A percentile compares a stretch with the other conserved stretches of the same genome.
Conservation (phyloP, 2,888 invertebrate genomes). For the Cheilosia vulpina region DNA sequence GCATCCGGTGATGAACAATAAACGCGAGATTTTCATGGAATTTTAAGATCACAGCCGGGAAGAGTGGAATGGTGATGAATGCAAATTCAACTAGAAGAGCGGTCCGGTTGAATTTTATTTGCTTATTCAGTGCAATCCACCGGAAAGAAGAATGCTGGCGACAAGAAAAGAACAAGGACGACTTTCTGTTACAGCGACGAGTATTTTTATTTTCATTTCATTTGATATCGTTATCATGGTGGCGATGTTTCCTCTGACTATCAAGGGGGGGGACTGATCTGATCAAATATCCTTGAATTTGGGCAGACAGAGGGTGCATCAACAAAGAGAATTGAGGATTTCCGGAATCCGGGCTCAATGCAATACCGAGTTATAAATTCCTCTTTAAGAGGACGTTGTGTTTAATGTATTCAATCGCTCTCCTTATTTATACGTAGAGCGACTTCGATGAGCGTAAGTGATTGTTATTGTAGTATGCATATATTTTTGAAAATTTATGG, state of each 20-base stretch:
- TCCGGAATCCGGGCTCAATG: slow-evolving; percentile 2
- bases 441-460: too few relatives aligned
- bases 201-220: slow-evolving; percentile 37
- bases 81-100: slow-evolving; percentile 29
- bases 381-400: background rate
- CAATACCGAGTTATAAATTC: slow-evolving; percentile 6
- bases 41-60: slow-evolving; percentile 1
- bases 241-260: slow-evolving; percentile 12
- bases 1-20: slow-evolving; percentile 27
- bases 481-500: too few relatives aligned
- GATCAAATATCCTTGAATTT: slow-evolving; percentile 11
- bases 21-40: slow-evolving; percentile 22
- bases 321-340: slow-evolving; percentile 3
- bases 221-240: slow-evolving; percentile 28
- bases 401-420: background rate
- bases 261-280: slow-evolving; percentile 31
- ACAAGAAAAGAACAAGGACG: slow-evolving; percentile 21
- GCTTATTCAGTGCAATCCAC: slow-evolving; percentile 48
- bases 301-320: background rate
- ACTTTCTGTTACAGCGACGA: slow-evolving; percentile 19
- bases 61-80: slow-evolving; percentile 2
- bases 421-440: too few relatives aligned
- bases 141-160: slow-evolving; percentile 17
- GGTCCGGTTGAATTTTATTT: slow-evolving; percentile 50
- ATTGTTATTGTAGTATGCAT: too few relatives aligned